Evolutionary conservation across 2,888 invertebrate species (phyloP), one percentile per base, ranked within the genome.

Genomic region (Nymphalis c-album): DNA sequence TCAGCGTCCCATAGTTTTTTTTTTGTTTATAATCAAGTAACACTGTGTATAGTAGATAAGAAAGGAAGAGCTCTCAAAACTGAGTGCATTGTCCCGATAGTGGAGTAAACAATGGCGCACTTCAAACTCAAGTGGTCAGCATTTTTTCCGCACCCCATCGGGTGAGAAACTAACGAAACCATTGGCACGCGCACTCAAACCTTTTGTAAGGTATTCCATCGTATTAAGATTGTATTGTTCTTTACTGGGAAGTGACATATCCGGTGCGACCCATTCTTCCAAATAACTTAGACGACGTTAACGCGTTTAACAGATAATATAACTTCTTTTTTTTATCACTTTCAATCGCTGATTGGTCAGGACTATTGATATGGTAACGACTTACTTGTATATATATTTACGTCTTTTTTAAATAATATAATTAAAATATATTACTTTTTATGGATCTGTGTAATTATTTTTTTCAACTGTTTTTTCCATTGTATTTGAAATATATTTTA

Each of bases 161-260:
- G 61, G 70, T 64, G 67, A 70, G 70, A 67, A 60, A 64, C 53
- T 67, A 58, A 75, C 70, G 68, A 69, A 73, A 72, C 71, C 74
- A 76, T 78, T 81, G 87, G 90, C 90, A 90, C 91, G 90, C 87
- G 90, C 80, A 87, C 85, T 83, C 62, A 45, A 63, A 60, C 26
- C 53, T 58, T 70, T 64, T 70, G 67, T 70, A 57, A 57, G 51
- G 58, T 64, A 67, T 61, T 59, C 71, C 55, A 74, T 82, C 77
- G 80, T 84, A 81, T 80, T 80, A 82, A 78, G 73, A 76, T 76
- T 77, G 80, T 82, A 82, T 87, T 89, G 85, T 86, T 84, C 83
- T 84, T 79, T 84, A 85, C 86, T 80, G 79, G 84, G 87, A 88
- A 88, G 84, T 84, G 86, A 82, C 81, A 87, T 85, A 85, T 88